Evolutionary conservation across 2,113 vertebrate genomes (phyloP).

Genomic region (Fregetta grallaria): DNA sequence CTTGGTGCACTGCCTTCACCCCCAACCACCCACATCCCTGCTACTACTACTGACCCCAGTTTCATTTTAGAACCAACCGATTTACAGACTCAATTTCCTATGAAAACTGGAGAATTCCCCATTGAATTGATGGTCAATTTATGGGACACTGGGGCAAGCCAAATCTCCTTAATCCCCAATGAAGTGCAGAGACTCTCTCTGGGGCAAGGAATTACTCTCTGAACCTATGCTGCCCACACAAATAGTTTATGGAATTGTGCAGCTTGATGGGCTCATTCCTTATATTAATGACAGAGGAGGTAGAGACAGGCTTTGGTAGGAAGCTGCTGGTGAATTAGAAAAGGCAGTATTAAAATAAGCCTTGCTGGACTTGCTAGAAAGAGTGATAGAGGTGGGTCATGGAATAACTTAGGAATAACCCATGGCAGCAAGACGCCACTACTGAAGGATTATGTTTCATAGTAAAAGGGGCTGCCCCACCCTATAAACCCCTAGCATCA

Average conservation of each 20-base stretch:
- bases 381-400: not conserved
- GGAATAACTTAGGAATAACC: not conserved
- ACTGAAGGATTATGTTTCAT: not conserved
- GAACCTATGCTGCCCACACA: not conserved
- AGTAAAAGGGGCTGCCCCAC: not conserved
- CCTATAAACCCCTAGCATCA: not conserved
- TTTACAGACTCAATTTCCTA: not conserved
- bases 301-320: not conserved
- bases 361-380: not conserved
- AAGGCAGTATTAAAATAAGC: not conserved
- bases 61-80: not conserved
- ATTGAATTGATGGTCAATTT: not conserved
- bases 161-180: not conserved
- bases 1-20: not conserved
- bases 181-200: not conserved
- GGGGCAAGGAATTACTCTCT: not conserved
- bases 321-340: not conserved
- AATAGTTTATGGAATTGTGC: not conserved
- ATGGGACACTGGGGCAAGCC: not conserved
- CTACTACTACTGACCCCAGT: not conserved
- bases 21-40: rapidly evolving
- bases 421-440: not conserved
- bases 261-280: not conserved
- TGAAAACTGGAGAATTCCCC: not conserved
- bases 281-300: not conserved